phyloP scores from a whole-genome alignment of 2,888 invertebrate genomes.

The Chirona hameri region DNA sequence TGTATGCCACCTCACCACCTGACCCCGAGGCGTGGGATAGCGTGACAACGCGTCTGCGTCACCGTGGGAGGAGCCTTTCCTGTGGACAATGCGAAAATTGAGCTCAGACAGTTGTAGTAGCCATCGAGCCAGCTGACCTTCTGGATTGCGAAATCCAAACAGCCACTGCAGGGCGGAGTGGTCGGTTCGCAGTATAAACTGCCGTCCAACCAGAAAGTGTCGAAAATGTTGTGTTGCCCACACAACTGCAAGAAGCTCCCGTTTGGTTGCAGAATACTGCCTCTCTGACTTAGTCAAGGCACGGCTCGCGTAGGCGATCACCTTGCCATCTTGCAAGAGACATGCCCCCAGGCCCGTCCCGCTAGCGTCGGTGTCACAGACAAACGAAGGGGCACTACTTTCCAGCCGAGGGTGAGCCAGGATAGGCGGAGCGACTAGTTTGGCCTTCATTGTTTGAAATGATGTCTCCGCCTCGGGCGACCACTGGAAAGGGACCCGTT shows the following conservation, averaged over 20 bases:
- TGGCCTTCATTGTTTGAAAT: neutral
- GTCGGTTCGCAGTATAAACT: neutral
- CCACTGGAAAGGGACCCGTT: neutral
- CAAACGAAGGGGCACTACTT: neutral
- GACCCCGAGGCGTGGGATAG: too few relatives aligned
- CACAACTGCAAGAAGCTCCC: neutral
- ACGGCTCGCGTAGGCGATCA: neutral
- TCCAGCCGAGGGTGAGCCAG: neutral
- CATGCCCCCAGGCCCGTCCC: too few relatives aligned
- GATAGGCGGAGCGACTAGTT: neutral
- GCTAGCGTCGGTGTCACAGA: too few relatives aligned
- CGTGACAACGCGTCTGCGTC: too few relatives aligned
- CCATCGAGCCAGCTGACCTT: too few relatives aligned
- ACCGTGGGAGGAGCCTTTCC: too few relatives aligned
- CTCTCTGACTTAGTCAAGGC: neutral
- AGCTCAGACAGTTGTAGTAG: too few relatives aligned
- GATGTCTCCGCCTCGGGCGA: neutral
- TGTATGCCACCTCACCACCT: too few relatives aligned
- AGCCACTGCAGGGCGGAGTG: too few relatives aligned
- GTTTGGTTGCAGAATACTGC: neutral
- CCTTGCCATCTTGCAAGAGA: too few relatives aligned
- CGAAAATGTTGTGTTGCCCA: neutral
- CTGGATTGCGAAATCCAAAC: too few relatives aligned
- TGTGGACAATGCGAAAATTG: too few relatives aligned
- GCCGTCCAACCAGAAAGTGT: neutral